Evolutionary conservation across 2,888 invertebrate species (phyloP).

Genomic region (Andrena hattorfiana): DNA sequence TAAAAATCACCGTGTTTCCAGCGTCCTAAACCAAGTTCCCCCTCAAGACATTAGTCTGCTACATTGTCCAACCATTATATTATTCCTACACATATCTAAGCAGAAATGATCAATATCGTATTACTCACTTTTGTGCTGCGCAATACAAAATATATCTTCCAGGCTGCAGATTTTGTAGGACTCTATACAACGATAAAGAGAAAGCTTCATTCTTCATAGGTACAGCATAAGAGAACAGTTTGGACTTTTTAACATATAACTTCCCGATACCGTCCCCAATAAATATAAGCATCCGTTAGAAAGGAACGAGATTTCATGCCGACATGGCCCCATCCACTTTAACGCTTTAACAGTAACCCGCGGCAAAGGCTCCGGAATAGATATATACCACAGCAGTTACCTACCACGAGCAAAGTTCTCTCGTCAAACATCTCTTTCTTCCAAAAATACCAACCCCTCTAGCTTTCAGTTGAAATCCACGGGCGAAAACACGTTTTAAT

Average conservation of each 20-base stretch:
- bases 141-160: conserved; percentile 67
- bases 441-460: background rate
- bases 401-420: background rate
- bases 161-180: conserved; percentile 67
- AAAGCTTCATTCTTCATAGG: background rate
- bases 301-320: background rate
- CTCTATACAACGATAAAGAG: conserved; percentile 53
- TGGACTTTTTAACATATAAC: background rate
- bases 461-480: background rate
- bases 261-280: background rate
- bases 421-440: conserved; percentile 8
- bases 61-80: no score
- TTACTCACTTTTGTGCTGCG: conserved; percentile 66
- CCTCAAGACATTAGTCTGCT: no score
- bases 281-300: background rate
- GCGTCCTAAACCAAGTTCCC: no score
- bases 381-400: conserved; percentile 1
- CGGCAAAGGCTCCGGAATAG: conserved; percentile 55
- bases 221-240: background rate
- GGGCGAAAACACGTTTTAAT: background rate
- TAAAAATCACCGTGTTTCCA: no score
- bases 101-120: background rate
- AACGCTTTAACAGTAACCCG: conserved; percentile 56
- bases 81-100: no score
- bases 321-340: conserved; percentile 21